These are phyloP conservation scores for Pseudochaenichthys georgianus DNA, from an alignment of 2,797 vertebrate genomes.

Conservation along the genomic window DNA sequence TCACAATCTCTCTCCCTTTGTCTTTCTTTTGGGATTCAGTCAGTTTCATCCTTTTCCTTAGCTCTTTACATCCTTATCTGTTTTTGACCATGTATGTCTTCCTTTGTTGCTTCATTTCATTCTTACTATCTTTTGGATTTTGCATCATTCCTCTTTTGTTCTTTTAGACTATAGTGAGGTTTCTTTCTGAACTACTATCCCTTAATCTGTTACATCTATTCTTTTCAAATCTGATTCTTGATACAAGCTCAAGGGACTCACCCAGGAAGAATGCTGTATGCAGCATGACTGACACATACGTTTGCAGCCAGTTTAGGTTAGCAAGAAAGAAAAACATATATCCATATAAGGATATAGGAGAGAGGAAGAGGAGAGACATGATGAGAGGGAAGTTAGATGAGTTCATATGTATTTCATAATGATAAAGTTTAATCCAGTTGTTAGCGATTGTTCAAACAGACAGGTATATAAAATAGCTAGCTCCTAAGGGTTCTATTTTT, in stretches of 20 bases:
- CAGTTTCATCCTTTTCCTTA: neutral
- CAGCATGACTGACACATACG: neutral
- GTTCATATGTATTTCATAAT: constrained; percentile 8
- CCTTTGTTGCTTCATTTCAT: neutral
- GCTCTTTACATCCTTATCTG: neutral
- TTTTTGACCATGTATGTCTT: neutral
- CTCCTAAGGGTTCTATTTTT: constrained; percentile 31
- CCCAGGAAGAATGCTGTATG: neutral
- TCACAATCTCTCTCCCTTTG: neutral
- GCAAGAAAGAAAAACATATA: neutral
- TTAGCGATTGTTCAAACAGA: constrained; percentile 14
- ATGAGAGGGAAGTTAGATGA: constrained; percentile 2
- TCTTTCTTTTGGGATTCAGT: neutral
- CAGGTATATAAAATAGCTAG: neutral
- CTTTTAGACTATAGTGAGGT: constrained; percentile 4
- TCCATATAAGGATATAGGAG: neutral
- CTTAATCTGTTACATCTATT: constrained; percentile 2
- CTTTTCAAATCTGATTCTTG: neutral
- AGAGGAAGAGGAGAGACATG: neutral
- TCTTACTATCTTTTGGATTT: neutral
- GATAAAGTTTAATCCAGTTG: constrained; percentile 31
- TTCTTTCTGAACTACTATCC: constrained; percentile 3
- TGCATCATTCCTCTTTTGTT: neutral
- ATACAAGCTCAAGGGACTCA: neutral
- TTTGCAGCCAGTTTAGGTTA: neutral